Conservation (phyloP, 2,113 vertebrate genomes). For the Rutilus rutilus region DNA sequence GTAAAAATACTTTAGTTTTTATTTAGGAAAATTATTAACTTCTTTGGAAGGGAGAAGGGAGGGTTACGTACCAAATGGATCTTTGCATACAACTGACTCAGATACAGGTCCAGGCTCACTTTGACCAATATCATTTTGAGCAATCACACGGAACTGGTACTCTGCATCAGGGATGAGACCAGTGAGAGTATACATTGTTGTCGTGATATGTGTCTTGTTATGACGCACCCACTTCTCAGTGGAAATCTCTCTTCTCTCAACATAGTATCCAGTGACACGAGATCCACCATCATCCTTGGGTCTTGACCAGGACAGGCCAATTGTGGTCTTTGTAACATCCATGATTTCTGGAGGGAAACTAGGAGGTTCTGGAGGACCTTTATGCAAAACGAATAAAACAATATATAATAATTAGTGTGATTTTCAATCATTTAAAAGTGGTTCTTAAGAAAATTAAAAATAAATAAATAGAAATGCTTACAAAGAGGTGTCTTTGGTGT, state of each 20-base stretch:
- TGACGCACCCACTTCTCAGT: slow-evolving; percentile 98
- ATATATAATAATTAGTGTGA: neutral
- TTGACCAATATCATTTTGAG: slow-evolving; percentile 93
- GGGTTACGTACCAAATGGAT: slow-evolving; percentile 92
- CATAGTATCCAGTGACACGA: slow-evolving; percentile 93
- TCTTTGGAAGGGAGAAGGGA: neutral
- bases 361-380: slow-evolving; percentile 94
- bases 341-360: slow-evolving; percentile 95
- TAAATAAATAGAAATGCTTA: slow-evolving; percentile 74
- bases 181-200: slow-evolving; percentile 94
- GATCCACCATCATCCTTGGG: slow-evolving; percentile 96
- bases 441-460: neutral
- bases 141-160: slow-evolving; percentile 95
- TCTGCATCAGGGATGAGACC: slow-evolving; percentile 96
- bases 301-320: slow-evolving; percentile 92
- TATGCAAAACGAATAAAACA: neutral
- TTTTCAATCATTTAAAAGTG: neutral
- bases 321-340: slow-evolving; percentile 89
- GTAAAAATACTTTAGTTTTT: neutral
- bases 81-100: slow-evolving; percentile 93
- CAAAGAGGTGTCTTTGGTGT: slow-evolving; percentile 94
- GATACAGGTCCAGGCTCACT: slow-evolving; percentile 91
- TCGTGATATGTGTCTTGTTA: slow-evolving; percentile 96
- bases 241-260: slow-evolving; percentile 93
- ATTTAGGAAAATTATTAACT: neutral